Conservation (phyloP, 2,888 invertebrate species). For the Drosophila mulleri region DNA sequence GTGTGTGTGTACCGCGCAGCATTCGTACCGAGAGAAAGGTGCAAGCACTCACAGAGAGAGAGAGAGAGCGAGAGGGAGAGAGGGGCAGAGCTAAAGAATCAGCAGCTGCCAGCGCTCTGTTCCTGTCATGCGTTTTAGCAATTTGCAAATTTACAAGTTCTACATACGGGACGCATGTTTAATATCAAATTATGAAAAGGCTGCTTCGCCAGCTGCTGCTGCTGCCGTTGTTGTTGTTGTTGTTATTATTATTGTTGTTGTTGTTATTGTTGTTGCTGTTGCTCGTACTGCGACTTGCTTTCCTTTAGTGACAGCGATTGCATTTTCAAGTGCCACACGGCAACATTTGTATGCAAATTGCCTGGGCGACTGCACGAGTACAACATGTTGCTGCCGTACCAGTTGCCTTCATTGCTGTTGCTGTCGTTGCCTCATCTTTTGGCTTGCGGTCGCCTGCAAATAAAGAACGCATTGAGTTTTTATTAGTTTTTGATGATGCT, state of each 20-base stretch:
- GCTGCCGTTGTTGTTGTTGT: not conserved
- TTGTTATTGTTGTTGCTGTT: not conserved
- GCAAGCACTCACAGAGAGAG: not conserved
- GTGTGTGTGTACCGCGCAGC: not conserved
- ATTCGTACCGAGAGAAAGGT: constrained; percentile 17
- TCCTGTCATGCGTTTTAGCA: constrained; percentile 75
- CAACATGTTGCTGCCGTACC: constrained; percentile 69
- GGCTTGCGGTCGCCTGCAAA: constrained; percentile 72
- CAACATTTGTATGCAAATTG: constrained; percentile 79
- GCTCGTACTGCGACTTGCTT: constrained; percentile 5
- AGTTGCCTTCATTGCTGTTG: constrained; percentile 19
- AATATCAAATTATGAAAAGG: constrained; percentile 77
- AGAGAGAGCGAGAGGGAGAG: not conserved
- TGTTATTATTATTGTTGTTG: too few species aligned
- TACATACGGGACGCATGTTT: constrained; percentile 71
- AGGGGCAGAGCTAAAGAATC: constrained; percentile 1
- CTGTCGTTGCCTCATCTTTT: constrained; percentile 17
- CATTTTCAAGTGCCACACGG: constrained; percentile 75
- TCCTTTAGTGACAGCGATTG: constrained; percentile 61
- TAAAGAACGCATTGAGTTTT: constrained; percentile 81
- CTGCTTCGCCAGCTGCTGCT: constrained; percentile 51
- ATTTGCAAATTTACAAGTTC: constrained; percentile 80
- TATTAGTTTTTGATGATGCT: constrained; percentile 80
- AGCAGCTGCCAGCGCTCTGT: constrained; percentile 45
- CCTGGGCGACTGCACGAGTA: constrained; percentile 70